Percentiles rank a stretch among this genome's conserved stretches.
Evolutionary conservation across 2,888 invertebrate species (phyloP).

Genomic region (Melieria picta): DNA sequence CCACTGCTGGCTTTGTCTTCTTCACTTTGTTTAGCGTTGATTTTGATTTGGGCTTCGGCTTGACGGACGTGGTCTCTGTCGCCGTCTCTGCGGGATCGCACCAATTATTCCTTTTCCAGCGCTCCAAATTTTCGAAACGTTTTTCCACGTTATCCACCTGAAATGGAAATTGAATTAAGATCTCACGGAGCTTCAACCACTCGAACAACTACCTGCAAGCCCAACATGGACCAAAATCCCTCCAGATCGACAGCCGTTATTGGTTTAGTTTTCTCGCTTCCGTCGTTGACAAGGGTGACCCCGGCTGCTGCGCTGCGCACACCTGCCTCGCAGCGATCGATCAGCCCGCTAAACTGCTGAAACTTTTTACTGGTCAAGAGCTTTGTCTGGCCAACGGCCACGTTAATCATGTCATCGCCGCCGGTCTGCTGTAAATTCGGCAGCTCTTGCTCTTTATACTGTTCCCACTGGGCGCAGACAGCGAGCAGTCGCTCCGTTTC

Average conservation of each 20-base stretch:
- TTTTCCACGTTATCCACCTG: slow-evolving; percentile 62
- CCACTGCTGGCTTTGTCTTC: slow-evolving; percentile 39
- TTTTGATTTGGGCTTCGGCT: slow-evolving; percentile 42
- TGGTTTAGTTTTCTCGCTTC: slow-evolving; percentile 53
- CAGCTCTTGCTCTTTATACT: slow-evolving; percentile 55
- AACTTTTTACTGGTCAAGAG: slow-evolving; percentile 79
- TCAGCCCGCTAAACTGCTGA: slow-evolving; percentile 74
- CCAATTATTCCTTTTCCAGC: slow-evolving; percentile 61
- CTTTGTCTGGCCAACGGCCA: slow-evolving; percentile 79
- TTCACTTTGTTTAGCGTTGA: slow-evolving; percentile 38
- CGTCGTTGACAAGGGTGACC: slow-evolving; percentile 36
- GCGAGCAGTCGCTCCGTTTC: slow-evolving; percentile 67
- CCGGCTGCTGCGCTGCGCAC: slow-evolving; percentile 42
- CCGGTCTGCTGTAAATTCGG: slow-evolving; percentile 59
- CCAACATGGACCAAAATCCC: slow-evolving; percentile 75
- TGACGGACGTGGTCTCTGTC: slow-evolving; percentile 12
- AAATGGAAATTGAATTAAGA: slow-evolving; percentile 22
- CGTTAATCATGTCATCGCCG: slow-evolving; percentile 70
- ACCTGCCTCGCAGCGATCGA: slow-evolving; percentile 61
- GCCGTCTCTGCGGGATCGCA: slow-evolving; percentile 54
- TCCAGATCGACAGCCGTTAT: slow-evolving; percentile 73
- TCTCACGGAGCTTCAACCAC: not conserved
- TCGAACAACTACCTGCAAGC: slow-evolving; percentile 67
- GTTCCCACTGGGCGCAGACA: slow-evolving; percentile 68
- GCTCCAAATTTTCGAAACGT: slow-evolving; percentile 56